A percentile compares a stretch with the other conserved stretches of the same genome.
Evolutionary conservation across 2,888 invertebrate genomes (phyloP).

Genomic region (Gerosis bhagava): DNA sequence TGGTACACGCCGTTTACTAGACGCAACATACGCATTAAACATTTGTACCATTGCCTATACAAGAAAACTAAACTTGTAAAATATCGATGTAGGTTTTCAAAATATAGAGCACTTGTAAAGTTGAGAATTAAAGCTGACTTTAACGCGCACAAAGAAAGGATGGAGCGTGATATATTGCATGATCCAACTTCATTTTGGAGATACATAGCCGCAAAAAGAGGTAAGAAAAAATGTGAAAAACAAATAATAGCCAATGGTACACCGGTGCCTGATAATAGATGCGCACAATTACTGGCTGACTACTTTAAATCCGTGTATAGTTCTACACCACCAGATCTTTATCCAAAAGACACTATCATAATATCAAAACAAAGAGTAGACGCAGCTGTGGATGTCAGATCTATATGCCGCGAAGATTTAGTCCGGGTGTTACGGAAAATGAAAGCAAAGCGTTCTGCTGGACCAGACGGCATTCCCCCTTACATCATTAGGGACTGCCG

Average conservation of each 20-base stretch:
- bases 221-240: no score
- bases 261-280: neutral
- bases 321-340: no score
- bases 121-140: constrained; percentile 11
- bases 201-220: no score
- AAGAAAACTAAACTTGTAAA: neutral
- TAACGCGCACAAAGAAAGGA: neutral
- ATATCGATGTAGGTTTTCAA: neutral
- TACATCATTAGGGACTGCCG: constrained; percentile 5
- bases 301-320: no score
- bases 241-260: no score
- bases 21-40: neutral
- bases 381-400: no score
- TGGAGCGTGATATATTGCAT: constrained; percentile 3
- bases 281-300: constrained; percentile 1
- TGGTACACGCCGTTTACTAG: constrained; percentile 1
- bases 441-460: constrained; percentile 1
- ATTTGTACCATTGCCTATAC: neutral
- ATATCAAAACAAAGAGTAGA: no score
- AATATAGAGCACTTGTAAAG: constrained; percentile 6
- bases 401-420: no score
- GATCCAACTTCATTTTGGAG: no score
- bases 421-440: no score
- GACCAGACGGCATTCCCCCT: constrained; percentile 8
- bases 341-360: no score